Base-by-base conservation (phyloP, 2,113 vertebrate species). In the Copsychus sechellarum region DNA sequence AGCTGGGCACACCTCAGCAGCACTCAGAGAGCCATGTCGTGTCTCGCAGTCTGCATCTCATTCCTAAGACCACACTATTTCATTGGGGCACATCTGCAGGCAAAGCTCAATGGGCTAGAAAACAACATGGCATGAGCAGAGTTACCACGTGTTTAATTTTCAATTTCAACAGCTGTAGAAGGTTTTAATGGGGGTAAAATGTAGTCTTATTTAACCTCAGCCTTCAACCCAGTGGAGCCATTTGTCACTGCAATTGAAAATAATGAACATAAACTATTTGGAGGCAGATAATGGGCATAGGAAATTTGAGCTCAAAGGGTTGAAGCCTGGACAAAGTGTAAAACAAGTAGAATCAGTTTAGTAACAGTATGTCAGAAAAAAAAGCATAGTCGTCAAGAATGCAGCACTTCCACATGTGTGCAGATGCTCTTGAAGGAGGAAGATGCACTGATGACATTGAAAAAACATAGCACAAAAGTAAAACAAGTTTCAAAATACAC, bases 1-100 rank as follows among this genome's bases (percentile, higher is more conserved):
- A 89, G 48, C 70, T 26, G 25, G 66, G 54, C 2, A 12, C 54
- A 64, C 7, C 43, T 45, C 1, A 14, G 84, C 81, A 72, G 67
- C 3, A 1, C 33, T 25, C 11, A 33, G 48, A 57, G 50, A 69
- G 65, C 56, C 1, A 1, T 4, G 3, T 12, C 0, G 0, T 31
- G 23, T 65, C 79, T 70, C 2, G 0, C 6, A 12, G 67, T 62
- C 58, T 72, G 60, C 71, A 19, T 38, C 38, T 65, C 12, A 0
- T 77, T 54, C 4, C 0, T 28, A 29, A 62, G 53, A 76, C 28
- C 53, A 29, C 5, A 1, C 69, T 19, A 16, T 86, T 91, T 81
- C 81, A 64, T 9, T 2, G 2, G 69, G 72, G 45, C 14, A 5
- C 83, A 84, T 86, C 73, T 91, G 77, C 83, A 53, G 36, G 77